Evolutionary conservation across 2,797 vertebrate genomes (phyloP).

Genomic region (Basileuterus tristriatus): DNA sequence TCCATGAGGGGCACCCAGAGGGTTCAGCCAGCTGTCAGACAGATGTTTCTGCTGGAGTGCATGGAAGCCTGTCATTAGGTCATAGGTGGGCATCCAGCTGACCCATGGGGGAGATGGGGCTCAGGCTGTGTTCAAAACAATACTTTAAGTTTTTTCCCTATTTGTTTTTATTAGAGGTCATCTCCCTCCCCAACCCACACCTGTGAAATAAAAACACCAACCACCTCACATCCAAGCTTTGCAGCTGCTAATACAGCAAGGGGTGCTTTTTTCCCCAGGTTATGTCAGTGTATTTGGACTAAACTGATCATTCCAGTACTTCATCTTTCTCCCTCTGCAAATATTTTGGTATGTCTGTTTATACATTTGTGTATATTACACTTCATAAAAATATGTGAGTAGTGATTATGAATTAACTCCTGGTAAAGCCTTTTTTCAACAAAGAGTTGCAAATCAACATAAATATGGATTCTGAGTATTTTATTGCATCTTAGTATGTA

Average conservation of each 20-base stretch:
- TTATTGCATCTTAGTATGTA: background rate
- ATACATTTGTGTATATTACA: background rate
- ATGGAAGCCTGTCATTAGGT: background rate
- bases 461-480: background rate
- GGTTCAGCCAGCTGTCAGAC: background rate
- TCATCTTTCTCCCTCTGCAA: background rate
- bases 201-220: background rate
- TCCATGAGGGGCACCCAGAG: background rate
- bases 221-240: background rate
- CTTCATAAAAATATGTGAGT: background rate
- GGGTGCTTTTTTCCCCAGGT: accelerated
- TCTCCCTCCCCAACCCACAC: accelerated
- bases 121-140: background rate
- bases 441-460: background rate
- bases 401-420: background rate
- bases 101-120: accelerated
- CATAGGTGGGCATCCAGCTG: background rate
- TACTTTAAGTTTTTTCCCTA: too few species aligned
- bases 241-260: background rate
- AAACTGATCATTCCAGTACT: background rate
- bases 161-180: too few species aligned
- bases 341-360: background rate
- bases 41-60: background rate
- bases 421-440: background rate
- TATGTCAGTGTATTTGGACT: background rate